Percentiles rank a stretch among this genome's conserved stretches.
These are phyloP conservation scores for Hemicordylus capensis DNA, from an alignment of 2,113 vertebrate genomes.

Conservation along the genomic window DNA sequence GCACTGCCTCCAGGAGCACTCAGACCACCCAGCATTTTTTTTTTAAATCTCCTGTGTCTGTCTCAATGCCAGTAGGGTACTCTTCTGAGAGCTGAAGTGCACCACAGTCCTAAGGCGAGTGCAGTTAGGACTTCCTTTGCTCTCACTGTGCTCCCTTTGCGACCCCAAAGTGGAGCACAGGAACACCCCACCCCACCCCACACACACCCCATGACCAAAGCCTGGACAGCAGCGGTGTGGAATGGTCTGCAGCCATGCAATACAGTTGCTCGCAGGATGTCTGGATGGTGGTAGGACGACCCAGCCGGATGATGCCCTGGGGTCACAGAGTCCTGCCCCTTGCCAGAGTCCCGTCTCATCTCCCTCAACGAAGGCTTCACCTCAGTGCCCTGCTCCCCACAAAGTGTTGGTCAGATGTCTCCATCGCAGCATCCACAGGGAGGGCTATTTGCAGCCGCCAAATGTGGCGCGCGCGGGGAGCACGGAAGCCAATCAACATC, in stretches of 20 bases:
- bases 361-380: not conserved
- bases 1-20: not conserved
- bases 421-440: not conserved
- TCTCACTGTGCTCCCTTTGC: slow-evolving; percentile 32
- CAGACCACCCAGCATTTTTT: not conserved
- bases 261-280: not conserved
- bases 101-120: slow-evolving; percentile 54
- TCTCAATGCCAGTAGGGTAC: not conserved
- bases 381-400: not conserved
- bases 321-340: not conserved
- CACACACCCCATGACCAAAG: no score
- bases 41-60: not conserved
- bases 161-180: not conserved
- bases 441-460: not conserved
- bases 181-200: no score
- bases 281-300: no score
- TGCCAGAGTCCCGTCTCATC: not conserved
- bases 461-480: not conserved
- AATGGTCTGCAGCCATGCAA: not conserved
- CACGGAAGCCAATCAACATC: not conserved
- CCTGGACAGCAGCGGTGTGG: not conserved
- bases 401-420: not conserved
- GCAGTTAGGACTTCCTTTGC: slow-evolving; percentile 52
- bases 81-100: slow-evolving; percentile 49
- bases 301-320: not conserved